phyloP scores from a whole-genome alignment of 2,888 invertebrate genomes.

The Athalia cordata region DNA sequence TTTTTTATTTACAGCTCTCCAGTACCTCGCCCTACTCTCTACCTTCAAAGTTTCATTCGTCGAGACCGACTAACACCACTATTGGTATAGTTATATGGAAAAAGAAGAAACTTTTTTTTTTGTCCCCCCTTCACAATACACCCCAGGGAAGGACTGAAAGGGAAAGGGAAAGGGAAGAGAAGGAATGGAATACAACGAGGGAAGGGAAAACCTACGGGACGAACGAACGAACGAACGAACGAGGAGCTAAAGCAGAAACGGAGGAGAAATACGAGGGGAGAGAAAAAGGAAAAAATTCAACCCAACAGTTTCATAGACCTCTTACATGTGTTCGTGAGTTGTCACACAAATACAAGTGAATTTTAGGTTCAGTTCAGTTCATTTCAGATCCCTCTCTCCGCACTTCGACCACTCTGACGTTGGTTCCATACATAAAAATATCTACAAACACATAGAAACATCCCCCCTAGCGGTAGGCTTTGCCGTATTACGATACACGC shows the following conservation, averaged over 20 bases:
- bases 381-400: no score
- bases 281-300: constrained; percentile 6
- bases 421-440: no score
- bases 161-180: background rate
- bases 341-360: background rate
- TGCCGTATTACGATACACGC: no score
- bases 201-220: constrained; percentile 29
- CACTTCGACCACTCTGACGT: no score
- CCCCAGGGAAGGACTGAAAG: constrained; percentile 8
- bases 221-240: constrained; percentile 38
- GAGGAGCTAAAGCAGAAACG: constrained; percentile 43
- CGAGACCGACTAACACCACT: no score
- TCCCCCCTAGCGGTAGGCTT: no score
- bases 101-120: background rate
- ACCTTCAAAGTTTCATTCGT: no score
- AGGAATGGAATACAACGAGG: constrained; percentile 6
- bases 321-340: background rate
- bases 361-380: no score
- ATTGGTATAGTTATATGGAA: no score
- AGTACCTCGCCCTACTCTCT: background rate
- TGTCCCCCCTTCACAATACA: constrained; percentile 19
- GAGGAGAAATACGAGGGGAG: constrained; percentile 30
- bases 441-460: no score
- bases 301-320: no score
- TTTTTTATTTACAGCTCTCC: no score